Evolutionary conservation across 2,888 invertebrate species (phyloP).

Genomic region (Ormyrus nitidulus): DNA sequence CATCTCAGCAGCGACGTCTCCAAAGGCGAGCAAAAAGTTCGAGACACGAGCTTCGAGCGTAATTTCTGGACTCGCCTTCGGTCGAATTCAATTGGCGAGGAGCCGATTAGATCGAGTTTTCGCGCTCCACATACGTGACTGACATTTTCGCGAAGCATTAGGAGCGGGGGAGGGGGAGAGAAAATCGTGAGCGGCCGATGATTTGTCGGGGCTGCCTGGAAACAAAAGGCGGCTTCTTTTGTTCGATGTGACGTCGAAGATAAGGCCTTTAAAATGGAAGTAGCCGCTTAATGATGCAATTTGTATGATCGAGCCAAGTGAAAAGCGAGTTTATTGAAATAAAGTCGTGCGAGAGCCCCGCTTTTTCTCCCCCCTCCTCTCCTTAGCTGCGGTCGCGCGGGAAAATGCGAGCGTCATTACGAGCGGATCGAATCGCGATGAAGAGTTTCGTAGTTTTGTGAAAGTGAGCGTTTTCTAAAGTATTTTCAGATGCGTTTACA

Average conservation of each 20-base stretch:
- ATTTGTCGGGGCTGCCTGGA: slow-evolving; percentile 5
- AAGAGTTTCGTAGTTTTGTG: slow-evolving; percentile 9
- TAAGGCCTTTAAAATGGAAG: background rate
- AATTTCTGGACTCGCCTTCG: too few relatives aligned
- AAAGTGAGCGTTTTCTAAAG: slow-evolving; percentile 26
- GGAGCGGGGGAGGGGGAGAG: too few relatives aligned
- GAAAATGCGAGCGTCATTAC: slow-evolving; percentile 1
- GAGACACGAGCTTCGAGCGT: too few relatives aligned
- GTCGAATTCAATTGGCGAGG: too few relatives aligned
- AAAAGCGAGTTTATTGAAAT: slow-evolving; percentile 23
- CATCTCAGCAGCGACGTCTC: too few relatives aligned
- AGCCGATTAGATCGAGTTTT: too few relatives aligned
- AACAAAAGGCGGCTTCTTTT: slow-evolving; percentile 17
- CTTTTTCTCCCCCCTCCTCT: background rate
- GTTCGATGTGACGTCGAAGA: background rate
- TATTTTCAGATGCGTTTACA: slow-evolving; percentile 4
- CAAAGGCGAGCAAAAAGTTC: too few relatives aligned
- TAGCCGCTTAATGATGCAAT: slow-evolving; percentile 35
- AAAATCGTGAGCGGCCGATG: slow-evolving; percentile 29
- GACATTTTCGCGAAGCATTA: too few relatives aligned
- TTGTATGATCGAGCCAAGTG: slow-evolving; percentile 5
- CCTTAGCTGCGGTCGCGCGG: background rate
- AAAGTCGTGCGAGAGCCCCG: background rate
- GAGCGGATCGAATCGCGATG: background rate
- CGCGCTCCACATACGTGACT: too few relatives aligned